Evolutionary conservation across 2,797 vertebrate species (phyloP).

Genomic region (Saxicola maurus): DNA sequence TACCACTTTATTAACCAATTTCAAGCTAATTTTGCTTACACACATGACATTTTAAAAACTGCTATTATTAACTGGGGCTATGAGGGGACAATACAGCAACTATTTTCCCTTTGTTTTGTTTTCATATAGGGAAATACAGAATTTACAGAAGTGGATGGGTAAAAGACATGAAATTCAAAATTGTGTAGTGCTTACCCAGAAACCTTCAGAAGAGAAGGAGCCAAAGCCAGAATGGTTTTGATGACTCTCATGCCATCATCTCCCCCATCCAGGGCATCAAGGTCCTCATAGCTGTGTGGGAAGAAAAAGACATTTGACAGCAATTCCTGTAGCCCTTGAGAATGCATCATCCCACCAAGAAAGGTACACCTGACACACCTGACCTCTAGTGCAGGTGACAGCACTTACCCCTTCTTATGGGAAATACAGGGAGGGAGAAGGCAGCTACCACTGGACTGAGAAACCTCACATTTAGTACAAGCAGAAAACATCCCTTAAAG

Average conservation of each 20-base stretch:
- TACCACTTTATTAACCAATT: background rate
- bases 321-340: background rate
- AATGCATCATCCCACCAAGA: background rate
- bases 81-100: background rate
- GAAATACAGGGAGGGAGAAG: background rate
- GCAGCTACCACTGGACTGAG: background rate
- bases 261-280: conserved; percentile 86
- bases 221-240: conserved; percentile 79
- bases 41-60: background rate
- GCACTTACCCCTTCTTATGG: background rate
- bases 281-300: conserved; percentile 86
- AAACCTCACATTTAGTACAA: background rate
- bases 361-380: background rate
- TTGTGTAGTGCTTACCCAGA: conserved; percentile 77
- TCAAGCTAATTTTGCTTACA: background rate
- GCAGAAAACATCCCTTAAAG: background rate
- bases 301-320: background rate
- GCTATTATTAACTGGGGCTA: background rate
- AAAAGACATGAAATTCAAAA: background rate
- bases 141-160: background rate
- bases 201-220: conserved; percentile 78
- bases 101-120: background rate
- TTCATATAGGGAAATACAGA: background rate
- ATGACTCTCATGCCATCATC: conserved; percentile 85
- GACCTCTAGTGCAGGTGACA: background rate